phyloP scores from a whole-genome alignment of 2,797 vertebrate species.

The Anisognathus igniventris region DNA sequence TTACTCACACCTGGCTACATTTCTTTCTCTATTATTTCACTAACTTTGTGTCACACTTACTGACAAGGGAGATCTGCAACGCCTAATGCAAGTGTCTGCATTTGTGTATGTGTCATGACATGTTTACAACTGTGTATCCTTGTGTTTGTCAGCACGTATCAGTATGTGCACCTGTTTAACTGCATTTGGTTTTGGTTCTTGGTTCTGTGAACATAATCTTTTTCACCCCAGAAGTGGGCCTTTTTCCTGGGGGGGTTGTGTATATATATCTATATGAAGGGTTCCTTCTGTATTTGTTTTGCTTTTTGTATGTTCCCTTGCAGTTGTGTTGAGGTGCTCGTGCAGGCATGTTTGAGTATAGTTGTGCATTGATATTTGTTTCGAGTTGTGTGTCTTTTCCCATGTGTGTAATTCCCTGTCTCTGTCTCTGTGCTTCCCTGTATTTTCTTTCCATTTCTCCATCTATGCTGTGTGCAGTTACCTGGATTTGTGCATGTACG shows the following conservation, averaged over 20 bases:
- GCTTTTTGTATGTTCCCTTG: not conserved
- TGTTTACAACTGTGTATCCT: not conserved
- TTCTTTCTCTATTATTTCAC: not conserved
- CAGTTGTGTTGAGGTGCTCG: not conserved
- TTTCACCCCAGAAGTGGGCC: not conserved
- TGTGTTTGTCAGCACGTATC: not conserved
- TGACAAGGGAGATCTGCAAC: not conserved
- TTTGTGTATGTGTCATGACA: not conserved
- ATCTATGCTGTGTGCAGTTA: constrained; percentile 8
- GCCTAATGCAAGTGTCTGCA: not conserved
- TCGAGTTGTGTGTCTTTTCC: not conserved
- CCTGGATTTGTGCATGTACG: constrained; percentile 25
- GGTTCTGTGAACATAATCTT: not conserved
- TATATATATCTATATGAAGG: not conserved
- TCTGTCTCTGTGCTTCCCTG: not conserved
- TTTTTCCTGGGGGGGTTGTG: not conserved
- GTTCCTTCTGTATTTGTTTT: not conserved
- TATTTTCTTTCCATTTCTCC: not conserved
- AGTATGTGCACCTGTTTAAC: constrained; percentile 13
- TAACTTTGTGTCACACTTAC: not conserved
- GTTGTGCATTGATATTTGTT: constrained; percentile 21
- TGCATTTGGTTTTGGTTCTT: not conserved
- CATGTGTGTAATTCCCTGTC: constrained; percentile 34
- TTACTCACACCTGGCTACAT: not conserved
- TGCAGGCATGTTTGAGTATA: not conserved